These are phyloP conservation scores for Scaptodrosophila latifasciaeformis DNA, from an alignment of 2,888 invertebrate species.

Conservation along the genomic window DNA sequence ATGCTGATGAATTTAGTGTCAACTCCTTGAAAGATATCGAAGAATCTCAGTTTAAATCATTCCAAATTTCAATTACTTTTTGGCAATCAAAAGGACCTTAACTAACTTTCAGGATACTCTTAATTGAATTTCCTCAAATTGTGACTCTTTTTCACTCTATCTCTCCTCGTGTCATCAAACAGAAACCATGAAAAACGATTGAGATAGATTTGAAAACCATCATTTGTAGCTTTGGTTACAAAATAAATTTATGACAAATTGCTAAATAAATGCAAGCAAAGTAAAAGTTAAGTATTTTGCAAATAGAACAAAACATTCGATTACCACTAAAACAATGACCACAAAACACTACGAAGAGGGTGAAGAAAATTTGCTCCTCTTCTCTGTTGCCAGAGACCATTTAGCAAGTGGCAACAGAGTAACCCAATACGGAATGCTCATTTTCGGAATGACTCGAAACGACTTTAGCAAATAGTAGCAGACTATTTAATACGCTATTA, in stretches of 20 bases:
- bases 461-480: constrained; percentile 61
- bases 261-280: constrained; percentile 58
- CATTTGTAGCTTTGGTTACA: constrained; percentile 64
- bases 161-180: too few relatives aligned
- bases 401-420: constrained; percentile 29
- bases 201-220: constrained; percentile 56
- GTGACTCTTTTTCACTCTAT: too few relatives aligned
- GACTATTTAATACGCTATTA: constrained; percentile 72
- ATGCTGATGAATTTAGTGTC: too few relatives aligned
- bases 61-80: too few relatives aligned
- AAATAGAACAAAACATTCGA: constrained; percentile 20
- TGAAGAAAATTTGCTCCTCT: background rate
- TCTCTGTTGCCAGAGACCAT: background rate
- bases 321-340: constrained; percentile 43
- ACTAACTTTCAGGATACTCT: too few relatives aligned
- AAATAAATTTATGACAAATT: constrained; percentile 66
- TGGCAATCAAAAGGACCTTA: too few relatives aligned
- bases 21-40: too few relatives aligned
- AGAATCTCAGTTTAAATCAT: too few relatives aligned
- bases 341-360: constrained; percentile 20
- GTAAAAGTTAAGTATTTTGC: constrained; percentile 29
- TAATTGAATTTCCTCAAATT: too few relatives aligned
- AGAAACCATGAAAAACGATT: constrained; percentile 52
- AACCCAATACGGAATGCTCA: constrained; percentile 52
- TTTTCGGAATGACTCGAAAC: constrained; percentile 38